Evolutionary conservation across 1,140 invertebrate species (phyloP), one percentile per base, ranked within the genome.

Genomic region (Megathymus violae): DNA sequence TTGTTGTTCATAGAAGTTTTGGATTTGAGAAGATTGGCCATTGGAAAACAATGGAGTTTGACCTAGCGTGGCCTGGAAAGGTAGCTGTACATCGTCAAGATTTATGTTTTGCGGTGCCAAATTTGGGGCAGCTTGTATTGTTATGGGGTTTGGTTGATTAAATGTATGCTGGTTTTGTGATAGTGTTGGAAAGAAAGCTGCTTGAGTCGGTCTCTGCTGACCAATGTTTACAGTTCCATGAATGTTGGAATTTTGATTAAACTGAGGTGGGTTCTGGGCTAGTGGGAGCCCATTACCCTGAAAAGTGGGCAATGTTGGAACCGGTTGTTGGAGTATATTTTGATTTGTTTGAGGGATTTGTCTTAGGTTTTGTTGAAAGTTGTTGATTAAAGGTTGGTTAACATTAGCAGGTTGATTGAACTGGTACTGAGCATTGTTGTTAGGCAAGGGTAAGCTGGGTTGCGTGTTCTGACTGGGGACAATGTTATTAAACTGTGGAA

Each of bases 1-100:
- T 69, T 95, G 92, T 74, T 95, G 94, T 74, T 94, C 93, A 27
- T 93, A 90, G 47, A 92, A 93, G 3, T 92, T 88, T 62, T 92
- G 91, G 0, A 93, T 75, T 40, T 93, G 91, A 1, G 92, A 40
- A 7, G 78, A 71, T 68, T 94, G 92, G 5, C 88, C 85, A 15
- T 93, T 91, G 9, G 91, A 85, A 62, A 92, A 93, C 43, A 93
- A 58, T 0, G 92, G 89, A 17, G 86, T 80, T 78, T 64, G 91
- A 47, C 71, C 92, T 63, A 91, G 46, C 60, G 67, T 69, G 2
- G 47, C 80, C 71, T 84, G 91, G 83, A 84, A 93, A 2, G 85
- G 77, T 16, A 87, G 61, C 44, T 74, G 75, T 11, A 44, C 54
- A 54, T 72, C 74, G 4, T 66, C 54, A 34, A 58, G 64, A 51